These are phyloP conservation scores for Noctua comes DNA, from an alignment of 2,888 invertebrate genomes.

Conservation along the genomic window DNA sequence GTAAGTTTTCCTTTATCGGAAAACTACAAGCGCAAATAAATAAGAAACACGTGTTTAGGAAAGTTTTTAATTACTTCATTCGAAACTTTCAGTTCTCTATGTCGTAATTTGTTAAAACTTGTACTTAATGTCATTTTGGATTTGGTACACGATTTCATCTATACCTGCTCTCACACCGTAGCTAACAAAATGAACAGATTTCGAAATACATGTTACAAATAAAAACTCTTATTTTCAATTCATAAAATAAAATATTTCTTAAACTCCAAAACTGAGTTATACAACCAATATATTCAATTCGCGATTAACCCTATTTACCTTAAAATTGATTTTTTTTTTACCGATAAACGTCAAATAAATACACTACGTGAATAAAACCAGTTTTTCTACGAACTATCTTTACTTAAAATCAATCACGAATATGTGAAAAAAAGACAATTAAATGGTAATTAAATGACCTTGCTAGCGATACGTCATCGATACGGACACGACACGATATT, in stretches of 20 bases:
- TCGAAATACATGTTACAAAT: not conserved
- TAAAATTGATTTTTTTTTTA: too few relatives aligned
- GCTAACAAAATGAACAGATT: not conserved
- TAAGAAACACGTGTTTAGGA: not conserved
- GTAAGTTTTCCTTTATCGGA: not conserved
- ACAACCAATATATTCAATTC: not conserved
- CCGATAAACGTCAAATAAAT: not conserved
- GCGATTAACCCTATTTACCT: not conserved
- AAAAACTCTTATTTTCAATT: not conserved
- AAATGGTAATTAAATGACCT: slow-evolving; percentile 72
- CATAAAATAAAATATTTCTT: not conserved
- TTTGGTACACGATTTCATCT: not conserved
- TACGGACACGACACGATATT: slow-evolving; percentile 30
- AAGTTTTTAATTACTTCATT: not conserved
- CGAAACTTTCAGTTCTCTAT: not conserved
- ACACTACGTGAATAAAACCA: not conserved
- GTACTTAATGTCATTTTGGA: not conserved
- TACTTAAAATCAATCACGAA: slow-evolving; percentile 54
- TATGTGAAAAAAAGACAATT: slow-evolving; percentile 68
- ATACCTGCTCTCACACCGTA: not conserved
- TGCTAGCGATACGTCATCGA: slow-evolving; percentile 56
- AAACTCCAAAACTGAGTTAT: not conserved
- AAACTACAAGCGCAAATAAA: not conserved
- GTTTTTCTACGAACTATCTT: not conserved
- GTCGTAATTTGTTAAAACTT: not conserved